Percentiles rank a stretch among this genome's conserved stretches.
phyloP scores from a whole-genome alignment of 2,113 vertebrate genomes.

The Perccottus glenii region DNA sequence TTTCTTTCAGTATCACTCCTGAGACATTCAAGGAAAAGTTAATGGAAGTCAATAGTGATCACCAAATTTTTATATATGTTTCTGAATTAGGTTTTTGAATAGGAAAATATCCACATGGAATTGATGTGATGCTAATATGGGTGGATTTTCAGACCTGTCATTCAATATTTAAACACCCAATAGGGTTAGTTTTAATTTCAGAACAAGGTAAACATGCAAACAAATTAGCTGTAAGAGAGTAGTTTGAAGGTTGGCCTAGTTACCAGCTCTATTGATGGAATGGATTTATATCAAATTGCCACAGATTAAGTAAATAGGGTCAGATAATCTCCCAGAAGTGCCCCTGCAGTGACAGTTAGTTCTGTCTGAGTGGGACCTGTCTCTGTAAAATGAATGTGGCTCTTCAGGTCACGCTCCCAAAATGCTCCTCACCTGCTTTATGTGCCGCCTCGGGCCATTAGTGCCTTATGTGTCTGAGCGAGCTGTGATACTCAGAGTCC shows the following conservation, averaged over 20 bases:
- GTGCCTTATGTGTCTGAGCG: too few species aligned
- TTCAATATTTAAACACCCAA: conserved; percentile 84
- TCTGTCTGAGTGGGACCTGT: too few species aligned
- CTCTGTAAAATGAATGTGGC: too few species aligned
- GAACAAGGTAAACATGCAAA: conserved; percentile 19
- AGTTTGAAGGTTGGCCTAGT: neutral
- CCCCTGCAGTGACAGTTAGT: too few species aligned
- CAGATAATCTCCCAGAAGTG: too few species aligned
- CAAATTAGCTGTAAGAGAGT: neutral
- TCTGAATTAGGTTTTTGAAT: conserved; percentile 46
- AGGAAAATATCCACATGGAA: conserved; percentile 41
- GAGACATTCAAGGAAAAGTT: conserved; percentile 14
- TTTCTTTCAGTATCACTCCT: neutral
- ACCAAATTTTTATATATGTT: conserved; percentile 32
- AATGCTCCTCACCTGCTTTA: too few species aligned
- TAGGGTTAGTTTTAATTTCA: conserved; percentile 26
- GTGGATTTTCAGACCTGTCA: conserved; percentile 77
- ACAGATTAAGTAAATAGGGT: too few species aligned
- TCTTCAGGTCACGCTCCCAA: too few species aligned
- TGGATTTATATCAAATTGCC: too few species aligned
- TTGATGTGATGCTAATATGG: conserved; percentile 27
- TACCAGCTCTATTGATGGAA: too few species aligned
- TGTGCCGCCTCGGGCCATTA: too few species aligned
- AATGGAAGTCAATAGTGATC: conserved; percentile 15
- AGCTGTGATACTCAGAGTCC: neutral